Evolutionary conservation across 2,113 vertebrate species (phyloP), one percentile per base, ranked within the genome.

Genomic region (Gymnarchus niloticus): DNA sequence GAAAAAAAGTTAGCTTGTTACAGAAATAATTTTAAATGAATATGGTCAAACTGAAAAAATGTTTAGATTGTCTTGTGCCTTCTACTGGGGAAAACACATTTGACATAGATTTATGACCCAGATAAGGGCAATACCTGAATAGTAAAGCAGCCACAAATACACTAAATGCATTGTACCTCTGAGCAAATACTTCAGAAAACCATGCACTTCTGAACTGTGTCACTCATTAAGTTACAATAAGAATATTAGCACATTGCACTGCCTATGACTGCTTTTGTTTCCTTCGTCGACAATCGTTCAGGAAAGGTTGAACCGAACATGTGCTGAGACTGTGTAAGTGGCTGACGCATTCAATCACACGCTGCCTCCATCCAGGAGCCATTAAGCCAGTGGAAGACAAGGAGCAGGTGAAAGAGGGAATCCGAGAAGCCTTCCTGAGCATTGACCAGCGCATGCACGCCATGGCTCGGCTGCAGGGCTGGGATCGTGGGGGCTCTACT

Each of bases 401-500:
- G 0, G 88, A 90, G 23, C 89, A 93, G 48, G 93, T 96, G 86
- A 95, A 94, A 87, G 91, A 91, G 1, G 94, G 93, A 41, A 92
- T 95, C 84, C 88, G 92, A 0, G 86, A 93, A 3, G 94, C 92
- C 57, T 97, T 96, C 90, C 90, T 95, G 48, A 87, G 83, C 54
- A 93, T 96, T 0, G 96, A 96, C 84, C 54, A 88, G 6, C 94
- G 93, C 86, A 95, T 95, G 93, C 93, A 94, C 85, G 88, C 91
- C 90, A 85, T 94, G 89, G 86, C 93, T 51, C 90, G 88, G 12
- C 85, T 89, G 51, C 92, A 93, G 76, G 89, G 82, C 88, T 93
- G 95, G 92, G 94, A 96, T 41, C 92, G 90, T 3, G 94, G 95
- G 0, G 96, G 95, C 81, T 91, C 94, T 52, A 96, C 95, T 0